Evolutionary conservation across 2,797 vertebrate genomes (phyloP).

Genomic region (Phalanger gymnotis): DNA sequence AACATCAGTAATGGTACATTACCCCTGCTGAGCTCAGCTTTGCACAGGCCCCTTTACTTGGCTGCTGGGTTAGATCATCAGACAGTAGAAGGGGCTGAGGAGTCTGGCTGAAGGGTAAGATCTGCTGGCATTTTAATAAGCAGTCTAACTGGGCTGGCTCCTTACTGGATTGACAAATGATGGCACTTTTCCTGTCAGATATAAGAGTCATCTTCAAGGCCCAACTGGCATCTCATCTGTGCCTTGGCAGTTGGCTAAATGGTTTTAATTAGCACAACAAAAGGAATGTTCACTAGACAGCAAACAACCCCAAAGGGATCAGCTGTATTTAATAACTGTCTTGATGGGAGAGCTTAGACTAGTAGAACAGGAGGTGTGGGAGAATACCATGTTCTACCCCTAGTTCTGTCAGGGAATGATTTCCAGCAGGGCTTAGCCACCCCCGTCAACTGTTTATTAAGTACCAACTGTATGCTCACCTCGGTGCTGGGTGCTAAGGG

Average conservation of each 20-base stretch:
- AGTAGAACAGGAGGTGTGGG: neutral
- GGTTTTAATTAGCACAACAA: neutral
- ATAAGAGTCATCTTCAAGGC: neutral
- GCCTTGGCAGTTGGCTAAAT: neutral
- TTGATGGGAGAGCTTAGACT: neutral
- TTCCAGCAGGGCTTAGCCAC: neutral
- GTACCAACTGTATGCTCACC: neutral
- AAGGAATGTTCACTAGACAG: neutral
- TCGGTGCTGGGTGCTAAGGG: neutral
- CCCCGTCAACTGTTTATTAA: neutral
- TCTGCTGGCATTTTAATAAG: fast-evolving
- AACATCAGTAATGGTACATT: neutral
- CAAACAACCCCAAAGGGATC: neutral
- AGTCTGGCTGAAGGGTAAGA: neutral
- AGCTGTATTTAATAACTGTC: no score
- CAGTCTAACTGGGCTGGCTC: neutral
- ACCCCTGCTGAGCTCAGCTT: neutral
- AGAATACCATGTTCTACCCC: neutral
- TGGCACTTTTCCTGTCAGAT: neutral
- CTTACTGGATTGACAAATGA: no score
- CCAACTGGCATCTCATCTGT: neutral
- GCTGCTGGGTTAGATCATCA: neutral
- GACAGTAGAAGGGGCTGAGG: neutral
- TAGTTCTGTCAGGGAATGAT: neutral
- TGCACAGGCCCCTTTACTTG: neutral